Conservation (phyloP, 1,140 invertebrate genomes). For the Notospermus geniculatus region DNA sequence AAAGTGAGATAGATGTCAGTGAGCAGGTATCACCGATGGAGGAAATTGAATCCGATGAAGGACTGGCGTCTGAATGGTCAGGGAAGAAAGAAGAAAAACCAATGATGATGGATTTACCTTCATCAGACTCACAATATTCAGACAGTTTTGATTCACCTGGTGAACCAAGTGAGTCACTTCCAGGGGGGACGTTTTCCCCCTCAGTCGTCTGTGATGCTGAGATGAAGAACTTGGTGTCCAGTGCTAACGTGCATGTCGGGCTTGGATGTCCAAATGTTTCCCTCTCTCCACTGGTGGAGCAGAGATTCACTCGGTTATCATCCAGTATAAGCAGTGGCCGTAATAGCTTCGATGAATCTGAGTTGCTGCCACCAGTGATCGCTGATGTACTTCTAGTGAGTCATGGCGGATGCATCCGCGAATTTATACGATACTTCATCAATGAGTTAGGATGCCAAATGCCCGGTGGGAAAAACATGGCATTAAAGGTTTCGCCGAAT, state of each 20-base stretch:
- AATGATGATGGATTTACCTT: too few species aligned
- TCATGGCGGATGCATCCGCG: conserved; percentile 52
- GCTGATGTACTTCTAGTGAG: conserved; percentile 52
- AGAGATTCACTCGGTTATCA: conserved; percentile 39
- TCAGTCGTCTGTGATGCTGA: conserved; percentile 8
- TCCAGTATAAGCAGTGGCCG: conserved; percentile 45
- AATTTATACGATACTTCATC: conserved; percentile 49
- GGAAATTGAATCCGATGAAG: too few species aligned
- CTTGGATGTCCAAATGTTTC: conserved; percentile 50
- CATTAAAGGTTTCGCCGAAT: conserved; percentile 49
- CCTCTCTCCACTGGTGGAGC: conserved; percentile 42
- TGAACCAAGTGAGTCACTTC: neutral
- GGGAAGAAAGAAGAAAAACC: too few species aligned
- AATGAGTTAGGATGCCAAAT: conserved; percentile 51
- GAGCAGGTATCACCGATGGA: neutral
- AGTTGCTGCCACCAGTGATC: conserved; percentile 33
- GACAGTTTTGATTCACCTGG: neutral
- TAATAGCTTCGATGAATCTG: conserved; percentile 51
- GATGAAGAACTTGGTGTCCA: conserved; percentile 10
- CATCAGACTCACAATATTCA: neutral
- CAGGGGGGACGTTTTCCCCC: conserved; percentile 12
- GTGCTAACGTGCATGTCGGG: neutral
- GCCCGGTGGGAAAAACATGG: conserved; percentile 46
- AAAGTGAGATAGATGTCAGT: neutral
- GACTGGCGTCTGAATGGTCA: too few species aligned